Conservation (phyloP, 1,140 invertebrate genomes). For the Cataglyphis hispanica region DNA sequence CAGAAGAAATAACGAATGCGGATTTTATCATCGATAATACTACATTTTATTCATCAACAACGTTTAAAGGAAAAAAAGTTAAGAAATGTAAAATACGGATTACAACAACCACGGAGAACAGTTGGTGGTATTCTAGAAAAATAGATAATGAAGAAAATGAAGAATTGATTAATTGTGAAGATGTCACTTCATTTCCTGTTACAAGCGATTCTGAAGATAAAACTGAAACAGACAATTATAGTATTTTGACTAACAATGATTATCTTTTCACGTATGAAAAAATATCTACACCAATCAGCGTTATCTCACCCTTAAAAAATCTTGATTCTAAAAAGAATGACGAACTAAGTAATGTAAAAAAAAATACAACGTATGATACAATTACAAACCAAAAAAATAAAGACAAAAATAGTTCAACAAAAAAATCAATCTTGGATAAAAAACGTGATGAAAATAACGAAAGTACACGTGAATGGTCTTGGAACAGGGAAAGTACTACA, state of each 20-base stretch:
- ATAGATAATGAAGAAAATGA: background rate
- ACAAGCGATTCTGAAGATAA: background rate
- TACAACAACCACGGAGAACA: background rate
- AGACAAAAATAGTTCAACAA: background rate
- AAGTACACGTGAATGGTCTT: background rate
- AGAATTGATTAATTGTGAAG: constrained; percentile 21
- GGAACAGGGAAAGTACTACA: background rate
- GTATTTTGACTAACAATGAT: background rate
- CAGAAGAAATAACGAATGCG: background rate
- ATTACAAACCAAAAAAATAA: background rate
- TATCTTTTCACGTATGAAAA: background rate
- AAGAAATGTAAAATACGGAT: background rate
- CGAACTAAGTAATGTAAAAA: background rate
- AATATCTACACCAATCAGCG: no score
- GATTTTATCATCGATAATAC: background rate
- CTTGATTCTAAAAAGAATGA: background rate
- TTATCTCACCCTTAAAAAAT: background rate
- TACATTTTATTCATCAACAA: background rate
- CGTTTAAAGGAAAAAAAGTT: background rate
- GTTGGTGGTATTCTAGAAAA: background rate
- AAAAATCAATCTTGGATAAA: background rate
- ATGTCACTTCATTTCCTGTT: background rate
- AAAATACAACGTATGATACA: background rate
- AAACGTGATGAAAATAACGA: constrained; percentile 21
- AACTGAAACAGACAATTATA: background rate